Evolutionary conservation across 2,797 vertebrate genomes (phyloP).

Genomic region (Meda fulgida): DNA sequence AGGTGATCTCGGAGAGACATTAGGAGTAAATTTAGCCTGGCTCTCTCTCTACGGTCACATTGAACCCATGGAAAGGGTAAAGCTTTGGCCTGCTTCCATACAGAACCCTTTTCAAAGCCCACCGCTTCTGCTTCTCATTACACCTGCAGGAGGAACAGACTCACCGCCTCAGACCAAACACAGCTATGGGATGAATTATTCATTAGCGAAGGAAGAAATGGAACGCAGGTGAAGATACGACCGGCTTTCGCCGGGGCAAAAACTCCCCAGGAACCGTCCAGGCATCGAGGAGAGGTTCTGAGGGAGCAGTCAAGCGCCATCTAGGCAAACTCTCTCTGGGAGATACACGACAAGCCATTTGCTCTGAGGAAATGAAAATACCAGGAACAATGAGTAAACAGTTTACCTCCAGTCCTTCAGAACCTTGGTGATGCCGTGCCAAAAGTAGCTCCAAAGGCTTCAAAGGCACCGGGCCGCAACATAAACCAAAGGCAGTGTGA

Average conservation of each 20-base stretch:
- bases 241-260: neutral
- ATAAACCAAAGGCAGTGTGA: slow-evolving; percentile 42
- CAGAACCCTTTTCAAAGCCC: slow-evolving; percentile 63
- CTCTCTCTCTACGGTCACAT: slow-evolving; percentile 53
- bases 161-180: slow-evolving; percentile 62
- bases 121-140: slow-evolving; percentile 77
- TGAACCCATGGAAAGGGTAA: slow-evolving; percentile 43
- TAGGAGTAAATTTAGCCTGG: slow-evolving; percentile 57
- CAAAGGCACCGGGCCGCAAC: slow-evolving; percentile 34
- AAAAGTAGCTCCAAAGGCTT: slow-evolving; percentile 43
- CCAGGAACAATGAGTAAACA: slow-evolving; percentile 51
- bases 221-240: slow-evolving; percentile 57
- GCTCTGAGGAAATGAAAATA: slow-evolving; percentile 39
- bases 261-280: slow-evolving; percentile 38
- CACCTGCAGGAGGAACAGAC: slow-evolving; percentile 77
- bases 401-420: slow-evolving; percentile 43
- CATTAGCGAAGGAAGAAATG: slow-evolving; percentile 69
- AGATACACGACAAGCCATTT: slow-evolving; percentile 47
- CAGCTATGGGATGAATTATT: slow-evolving; percentile 74
- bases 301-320: slow-evolving; percentile 1
- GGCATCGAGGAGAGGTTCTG: slow-evolving; percentile 6
- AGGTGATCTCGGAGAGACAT: slow-evolving; percentile 57
- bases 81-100: slow-evolving; percentile 59
- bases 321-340: slow-evolving; percentile 46
- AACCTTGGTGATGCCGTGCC: slow-evolving; percentile 25